A percentile compares a stretch with the other conserved stretches of the same genome.
phyloP scores from a whole-genome alignment of 2,113 vertebrate species.

The Sprattus sprattus region DNA sequence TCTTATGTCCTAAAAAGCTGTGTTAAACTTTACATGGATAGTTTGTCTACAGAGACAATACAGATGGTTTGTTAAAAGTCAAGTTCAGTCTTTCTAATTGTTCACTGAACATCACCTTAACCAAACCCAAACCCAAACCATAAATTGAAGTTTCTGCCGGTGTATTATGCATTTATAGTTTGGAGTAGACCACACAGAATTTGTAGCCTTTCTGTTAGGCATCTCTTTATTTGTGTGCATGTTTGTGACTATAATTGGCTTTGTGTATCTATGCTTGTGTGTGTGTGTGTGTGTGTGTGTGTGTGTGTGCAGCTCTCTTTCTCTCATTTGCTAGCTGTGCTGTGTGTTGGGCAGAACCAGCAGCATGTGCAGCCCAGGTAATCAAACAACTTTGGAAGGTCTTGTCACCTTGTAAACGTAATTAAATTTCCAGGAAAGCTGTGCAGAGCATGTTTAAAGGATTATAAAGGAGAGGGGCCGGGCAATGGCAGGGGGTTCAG shows the following conservation, averaged over 20 bases:
- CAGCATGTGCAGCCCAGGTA: constrained; percentile 34
- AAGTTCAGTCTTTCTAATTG: too few relatives aligned
- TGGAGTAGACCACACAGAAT: not conserved
- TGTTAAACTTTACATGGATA: too few relatives aligned
- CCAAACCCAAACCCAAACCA: too few relatives aligned
- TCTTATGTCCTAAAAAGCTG: too few relatives aligned
- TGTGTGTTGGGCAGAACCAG: not conserved
- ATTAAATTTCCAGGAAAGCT: constrained; percentile 52
- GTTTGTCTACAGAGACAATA: too few relatives aligned
- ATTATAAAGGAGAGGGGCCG: constrained; percentile 47
- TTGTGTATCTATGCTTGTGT: not conserved
- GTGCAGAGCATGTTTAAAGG: constrained; percentile 48
- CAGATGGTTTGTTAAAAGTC: too few relatives aligned
- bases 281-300: not conserved
- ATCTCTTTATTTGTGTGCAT: not conserved
- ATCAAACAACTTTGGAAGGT: constrained; percentile 47
- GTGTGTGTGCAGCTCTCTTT: not conserved
- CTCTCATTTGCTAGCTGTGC: not conserved
- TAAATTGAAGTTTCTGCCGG: not conserved
- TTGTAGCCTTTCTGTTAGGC: not conserved
- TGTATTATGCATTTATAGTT: not conserved
- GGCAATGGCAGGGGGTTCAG: constrained; percentile 26
- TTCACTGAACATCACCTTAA: too few relatives aligned
- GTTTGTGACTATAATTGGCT: not conserved
- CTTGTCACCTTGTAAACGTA: constrained; percentile 53